A percentile compares a stretch with the other conserved stretches of the same genome.
phyloP scores from a whole-genome alignment of 35 echinoderm and acorn worm species.

The Acanthaster planci region DNA sequence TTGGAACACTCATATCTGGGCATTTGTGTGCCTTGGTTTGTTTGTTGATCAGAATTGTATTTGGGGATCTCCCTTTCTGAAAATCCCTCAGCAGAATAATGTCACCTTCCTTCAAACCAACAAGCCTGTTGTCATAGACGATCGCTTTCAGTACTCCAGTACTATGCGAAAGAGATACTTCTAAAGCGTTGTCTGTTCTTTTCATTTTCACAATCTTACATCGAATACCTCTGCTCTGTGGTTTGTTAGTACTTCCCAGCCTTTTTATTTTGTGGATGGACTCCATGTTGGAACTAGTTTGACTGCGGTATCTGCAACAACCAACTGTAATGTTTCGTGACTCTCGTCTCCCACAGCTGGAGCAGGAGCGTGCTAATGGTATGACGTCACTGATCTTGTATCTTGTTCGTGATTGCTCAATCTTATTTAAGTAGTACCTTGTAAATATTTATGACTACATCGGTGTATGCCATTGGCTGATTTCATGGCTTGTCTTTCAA shows the following conservation, averaged over 20 bases:
- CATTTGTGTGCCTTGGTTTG: not conserved
- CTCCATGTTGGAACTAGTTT: not conserved
- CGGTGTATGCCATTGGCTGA: too few relatives aligned
- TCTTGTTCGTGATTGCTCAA: too few relatives aligned
- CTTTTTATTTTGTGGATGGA: not conserved
- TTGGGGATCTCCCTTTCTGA: constrained; percentile 1
- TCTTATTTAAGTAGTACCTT: too few relatives aligned
- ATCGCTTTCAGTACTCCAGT: not conserved
- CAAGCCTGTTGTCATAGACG: not conserved
- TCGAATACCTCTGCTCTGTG: not conserved
- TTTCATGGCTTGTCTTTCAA: too few relatives aligned
- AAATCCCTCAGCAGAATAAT: not conserved
- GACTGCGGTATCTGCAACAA: too few relatives aligned
- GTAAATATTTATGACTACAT: too few relatives aligned
- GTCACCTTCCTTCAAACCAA: not conserved
- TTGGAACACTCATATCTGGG: not conserved
- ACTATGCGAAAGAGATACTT: not conserved
- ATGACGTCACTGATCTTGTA: too few relatives aligned
- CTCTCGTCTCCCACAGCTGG: too few relatives aligned
- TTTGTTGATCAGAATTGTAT: not conserved
- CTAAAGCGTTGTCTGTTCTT: not conserved
- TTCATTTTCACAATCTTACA: not conserved
- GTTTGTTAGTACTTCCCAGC: not conserved
- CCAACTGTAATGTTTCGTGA: too few relatives aligned
- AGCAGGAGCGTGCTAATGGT: too few relatives aligned